A percentile compares a stretch with the other conserved stretches of the same genome.
Evolutionary conservation across 2,113 vertebrate species (phyloP).

Genomic region (Rhea americana): DNA sequence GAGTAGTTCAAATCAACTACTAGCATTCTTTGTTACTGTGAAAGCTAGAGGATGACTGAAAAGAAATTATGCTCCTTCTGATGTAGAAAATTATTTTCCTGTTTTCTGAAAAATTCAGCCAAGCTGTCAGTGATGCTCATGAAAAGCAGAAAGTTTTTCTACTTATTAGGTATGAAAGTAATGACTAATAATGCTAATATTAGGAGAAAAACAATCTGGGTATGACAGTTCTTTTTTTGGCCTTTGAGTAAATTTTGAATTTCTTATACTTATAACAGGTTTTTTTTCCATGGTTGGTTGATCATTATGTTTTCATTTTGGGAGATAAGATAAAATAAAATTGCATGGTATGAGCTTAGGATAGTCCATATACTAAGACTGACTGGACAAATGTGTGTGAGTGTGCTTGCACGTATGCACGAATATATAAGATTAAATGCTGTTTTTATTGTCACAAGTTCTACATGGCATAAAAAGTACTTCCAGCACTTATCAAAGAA

Average conservation of each 20-base stretch:
- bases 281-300: neutral
- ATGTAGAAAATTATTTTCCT: neutral
- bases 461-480: neutral
- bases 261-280: neutral
- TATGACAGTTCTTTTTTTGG: neutral
- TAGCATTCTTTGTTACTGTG: neutral
- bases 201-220: neutral
- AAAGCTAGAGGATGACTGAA: neutral
- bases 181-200: neutral
- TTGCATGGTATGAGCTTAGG: neutral
- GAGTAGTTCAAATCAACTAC: neutral
- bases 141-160: neutral
- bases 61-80: neutral
- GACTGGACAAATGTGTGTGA: neutral
- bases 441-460: neutral
- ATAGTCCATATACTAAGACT: neutral
- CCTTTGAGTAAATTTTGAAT: neutral
- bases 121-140: neutral
- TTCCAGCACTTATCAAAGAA: neutral
- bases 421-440: neutral
- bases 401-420: neutral
- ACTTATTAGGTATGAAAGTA: neutral
- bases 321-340: neutral
- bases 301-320: neutral
- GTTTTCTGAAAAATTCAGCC: neutral